Base-by-base conservation (phyloP, 2,888 invertebrate species). In the Eutolmus rufibarbis region DNA sequence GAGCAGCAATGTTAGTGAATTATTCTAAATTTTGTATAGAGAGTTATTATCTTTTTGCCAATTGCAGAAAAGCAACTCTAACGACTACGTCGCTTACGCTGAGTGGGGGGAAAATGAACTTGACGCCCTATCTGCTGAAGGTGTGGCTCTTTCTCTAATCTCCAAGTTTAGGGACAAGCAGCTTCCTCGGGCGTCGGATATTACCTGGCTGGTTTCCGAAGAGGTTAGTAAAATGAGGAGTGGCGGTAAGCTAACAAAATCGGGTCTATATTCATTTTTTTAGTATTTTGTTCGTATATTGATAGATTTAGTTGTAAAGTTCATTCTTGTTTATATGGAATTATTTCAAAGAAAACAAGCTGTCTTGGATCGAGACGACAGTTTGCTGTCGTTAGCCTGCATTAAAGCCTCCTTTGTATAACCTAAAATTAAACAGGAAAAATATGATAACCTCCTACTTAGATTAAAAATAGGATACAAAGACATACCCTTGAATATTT, bases 191-290 rank as follows among this genome's bases (percentile, higher is more conserved):
- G 96, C 96, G 3, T 96, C 96, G 0, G 96, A 97, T 90, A 92
- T 97, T 57, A 95, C 96, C 90, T 97, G 97, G 97, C 93, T 97
- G 3, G 96, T 97, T 0, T 95, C 96, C 0, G 96, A 97, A 90
- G 91, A 92, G 84, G 90, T 81, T 8, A 37, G 37, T 79, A 28
- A 46, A 46, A 14, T 4, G 43, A 46, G 5, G 43, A 16, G 43
- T 46, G 43, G 43, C 5, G 43, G 43, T 46, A 46, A 46, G 43
- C 43, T 46, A 46, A 46, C 16, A 14, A 46, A 46, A 16, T 46
- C 3, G 14, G 7, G 0, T 46, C 14, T 5, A 3, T 34, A 5
- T 14, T 5, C 12, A 4, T 4, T 0, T 14, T 46, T 46, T 46
- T 46, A 4, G 0, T 46, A 16, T 46, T 46, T 46, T 16, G 43